A percentile compares a stretch with the other conserved stretches of the same genome.
Conservation (phyloP, 1,140 invertebrate species). For the Lepeophtheirus salmonis region DNA sequence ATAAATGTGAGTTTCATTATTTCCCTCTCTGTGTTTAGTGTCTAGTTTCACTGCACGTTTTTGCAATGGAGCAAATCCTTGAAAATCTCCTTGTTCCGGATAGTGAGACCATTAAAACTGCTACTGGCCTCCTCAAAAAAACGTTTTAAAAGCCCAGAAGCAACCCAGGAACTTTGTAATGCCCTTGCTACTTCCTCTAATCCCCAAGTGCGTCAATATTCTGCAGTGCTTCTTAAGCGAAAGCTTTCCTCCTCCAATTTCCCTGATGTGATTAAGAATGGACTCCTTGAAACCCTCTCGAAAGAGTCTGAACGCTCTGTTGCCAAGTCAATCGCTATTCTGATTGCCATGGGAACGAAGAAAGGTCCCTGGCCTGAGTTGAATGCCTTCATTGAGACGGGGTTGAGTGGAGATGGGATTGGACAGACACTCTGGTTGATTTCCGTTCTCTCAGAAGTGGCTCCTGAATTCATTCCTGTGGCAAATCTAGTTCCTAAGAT, state of each 20-base stretch:
- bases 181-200: constrained; percentile 35
- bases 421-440: background rate
- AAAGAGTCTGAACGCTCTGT: background rate
- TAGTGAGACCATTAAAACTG: constrained; percentile 22
- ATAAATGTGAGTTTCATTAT: background rate
- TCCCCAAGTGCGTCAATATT: constrained; percentile 44
- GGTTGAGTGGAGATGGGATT: background rate
- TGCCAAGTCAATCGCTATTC: background rate
- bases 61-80: constrained; percentile 15
- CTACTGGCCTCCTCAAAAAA: constrained; percentile 40
- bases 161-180: constrained; percentile 36
- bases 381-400: background rate
- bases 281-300: background rate
- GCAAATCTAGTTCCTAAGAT: background rate
- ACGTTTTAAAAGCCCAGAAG: constrained; percentile 40
- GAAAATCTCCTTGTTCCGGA: constrained; percentile 4
- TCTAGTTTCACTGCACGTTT: background rate
- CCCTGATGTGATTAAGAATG: constrained; percentile 27
- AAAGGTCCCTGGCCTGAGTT: constrained; percentile 7
- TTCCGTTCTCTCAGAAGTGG: background rate
- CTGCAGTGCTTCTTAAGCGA: constrained; percentile 36
- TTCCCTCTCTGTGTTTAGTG: background rate
- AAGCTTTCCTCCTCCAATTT: background rate
- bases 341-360: background rate
- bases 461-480: background rate